A percentile compares a stretch with the other conserved stretches of the same genome.
Conservation (phyloP, 2,113 vertebrate genomes). For the Labrus mixtus region DNA sequence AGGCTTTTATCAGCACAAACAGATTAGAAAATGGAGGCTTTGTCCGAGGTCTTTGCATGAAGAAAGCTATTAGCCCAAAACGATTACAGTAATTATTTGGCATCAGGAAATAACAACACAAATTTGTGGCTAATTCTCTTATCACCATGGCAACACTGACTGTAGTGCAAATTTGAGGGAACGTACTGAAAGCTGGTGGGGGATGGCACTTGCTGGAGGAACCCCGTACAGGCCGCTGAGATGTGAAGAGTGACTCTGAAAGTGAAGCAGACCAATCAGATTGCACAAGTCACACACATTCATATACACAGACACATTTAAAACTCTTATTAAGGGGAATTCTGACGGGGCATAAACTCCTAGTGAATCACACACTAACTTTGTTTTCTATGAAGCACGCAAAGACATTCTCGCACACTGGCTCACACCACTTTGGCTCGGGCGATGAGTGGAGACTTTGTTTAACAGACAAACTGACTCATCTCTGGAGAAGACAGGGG, state of each 20-base stretch:
- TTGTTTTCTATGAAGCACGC: conserved; percentile 40
- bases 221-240: conserved; percentile 90
- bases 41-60: background rate
- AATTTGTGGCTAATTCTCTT: conserved; percentile 2
- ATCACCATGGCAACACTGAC: conserved; percentile 30
- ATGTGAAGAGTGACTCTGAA: conserved; percentile 91
- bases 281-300: background rate
- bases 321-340: conserved; percentile 4
- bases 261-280: conserved; percentile 62
- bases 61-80: background rate
- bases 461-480: conserved; percentile 77
- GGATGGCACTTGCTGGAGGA: conserved; percentile 82
- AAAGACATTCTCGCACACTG: conserved; percentile 67
- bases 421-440: conserved; percentile 62
- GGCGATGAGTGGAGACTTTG: conserved; percentile 65
- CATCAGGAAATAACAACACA: conserved; percentile 15
- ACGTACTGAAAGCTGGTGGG: conserved; percentile 91
- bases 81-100: background rate
- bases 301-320: background rate
- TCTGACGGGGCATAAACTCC: conserved; percentile 45
- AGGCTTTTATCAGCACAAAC: background rate
- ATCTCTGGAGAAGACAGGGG: conserved; percentile 68
- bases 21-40: background rate
- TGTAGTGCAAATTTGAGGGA: conserved; percentile 33
- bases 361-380: conserved; percentile 62